Evolutionary conservation across 2,113 vertebrate genomes (phyloP).

Genomic region (Hypocryptadius cinnamomeus): DNA sequence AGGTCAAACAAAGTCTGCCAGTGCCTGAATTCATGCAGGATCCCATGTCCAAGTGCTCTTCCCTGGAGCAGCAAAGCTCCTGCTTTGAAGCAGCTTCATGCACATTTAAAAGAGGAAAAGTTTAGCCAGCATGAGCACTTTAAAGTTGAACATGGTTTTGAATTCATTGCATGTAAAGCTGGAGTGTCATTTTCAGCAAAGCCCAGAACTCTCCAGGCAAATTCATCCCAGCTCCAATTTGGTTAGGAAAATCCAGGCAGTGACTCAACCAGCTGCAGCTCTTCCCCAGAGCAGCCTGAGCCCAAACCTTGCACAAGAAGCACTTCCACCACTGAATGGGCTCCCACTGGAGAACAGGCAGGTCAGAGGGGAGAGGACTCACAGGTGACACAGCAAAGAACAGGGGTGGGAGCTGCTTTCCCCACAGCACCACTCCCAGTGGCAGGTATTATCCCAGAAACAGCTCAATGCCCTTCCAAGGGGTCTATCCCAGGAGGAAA

Average conservation of each 20-base stretch:
- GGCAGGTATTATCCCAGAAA: fast-evolving
- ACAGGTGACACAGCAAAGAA: not conserved
- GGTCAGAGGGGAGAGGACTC: fast-evolving
- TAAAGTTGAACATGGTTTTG: not conserved
- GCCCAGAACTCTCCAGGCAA: not conserved
- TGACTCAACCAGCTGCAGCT: not conserved
- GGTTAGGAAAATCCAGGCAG: not conserved
- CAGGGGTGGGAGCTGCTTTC: not conserved
- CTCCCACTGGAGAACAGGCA: not conserved
- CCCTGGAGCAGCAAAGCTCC: not conserved
- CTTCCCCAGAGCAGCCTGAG: not conserved
- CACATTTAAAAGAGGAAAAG: not conserved
- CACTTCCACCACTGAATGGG: not conserved
- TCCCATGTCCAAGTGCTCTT: not conserved
- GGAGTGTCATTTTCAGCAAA: not conserved
- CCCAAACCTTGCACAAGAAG: not conserved
- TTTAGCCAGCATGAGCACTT: not conserved
- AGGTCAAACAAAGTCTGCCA: not conserved
- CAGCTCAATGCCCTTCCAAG: not conserved
- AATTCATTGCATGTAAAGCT: not conserved
- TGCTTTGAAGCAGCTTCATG: not conserved
- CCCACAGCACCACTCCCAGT: fast-evolving
- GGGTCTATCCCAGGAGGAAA: not conserved
- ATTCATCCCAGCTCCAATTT: not conserved
- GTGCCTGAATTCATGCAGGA: not conserved